Conservation (phyloP, 2,888 invertebrate genomes). For the Hypolimnas misippus region DNA sequence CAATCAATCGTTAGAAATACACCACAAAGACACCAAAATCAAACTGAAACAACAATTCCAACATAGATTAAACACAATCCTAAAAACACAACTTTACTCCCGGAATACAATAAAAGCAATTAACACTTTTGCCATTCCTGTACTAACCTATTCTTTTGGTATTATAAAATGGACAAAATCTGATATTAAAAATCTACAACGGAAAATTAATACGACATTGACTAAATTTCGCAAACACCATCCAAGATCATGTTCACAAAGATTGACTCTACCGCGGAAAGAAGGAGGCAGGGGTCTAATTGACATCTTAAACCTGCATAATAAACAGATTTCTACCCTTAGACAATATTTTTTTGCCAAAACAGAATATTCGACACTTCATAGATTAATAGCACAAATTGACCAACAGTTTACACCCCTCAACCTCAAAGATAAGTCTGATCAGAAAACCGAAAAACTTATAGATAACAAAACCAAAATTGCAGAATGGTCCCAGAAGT, state of each 20-base stretch:
- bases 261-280: background rate
- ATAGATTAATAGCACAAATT: background rate
- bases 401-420: background rate
- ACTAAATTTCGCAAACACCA: slow-evolving; percentile 8
- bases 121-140: too few species aligned
- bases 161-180: background rate
- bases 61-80: too few species aligned
- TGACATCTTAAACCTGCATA: background rate
- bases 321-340: background rate
- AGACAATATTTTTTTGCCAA: too few species aligned
- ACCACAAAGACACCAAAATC: too few species aligned
- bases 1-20: too few species aligned
- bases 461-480: slow-evolving; percentile 1
- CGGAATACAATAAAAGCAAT: slow-evolving; percentile 1
- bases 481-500: slow-evolving; percentile 23
- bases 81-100: background rate
- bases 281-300: background rate
- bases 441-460: background rate
- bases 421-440: background rate
- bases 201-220: background rate
- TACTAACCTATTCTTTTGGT: too few species aligned
- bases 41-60: too few species aligned
- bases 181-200: background rate
- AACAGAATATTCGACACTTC: too few species aligned
- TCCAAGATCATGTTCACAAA: background rate